phyloP scores from a whole-genome alignment of 2,797 vertebrate genomes.

The Alectoris magna region DNA sequence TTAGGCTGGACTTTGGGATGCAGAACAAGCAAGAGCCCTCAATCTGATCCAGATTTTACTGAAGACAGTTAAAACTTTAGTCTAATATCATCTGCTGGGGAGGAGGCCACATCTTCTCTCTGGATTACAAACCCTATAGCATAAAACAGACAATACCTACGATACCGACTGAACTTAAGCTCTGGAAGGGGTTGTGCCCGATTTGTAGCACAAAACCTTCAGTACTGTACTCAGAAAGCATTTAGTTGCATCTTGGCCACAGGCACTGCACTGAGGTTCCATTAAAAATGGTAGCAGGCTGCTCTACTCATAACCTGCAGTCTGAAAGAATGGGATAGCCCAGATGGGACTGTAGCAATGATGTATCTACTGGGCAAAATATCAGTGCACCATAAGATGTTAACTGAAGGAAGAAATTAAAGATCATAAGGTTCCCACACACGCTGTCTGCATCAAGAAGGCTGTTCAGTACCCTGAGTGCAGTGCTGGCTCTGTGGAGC shows the following conservation, averaged over 20 bases:
- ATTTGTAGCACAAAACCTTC: not conserved
- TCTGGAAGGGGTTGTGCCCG: not conserved
- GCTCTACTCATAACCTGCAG: not conserved
- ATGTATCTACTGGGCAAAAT: not conserved
- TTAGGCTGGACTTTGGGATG: not conserved
- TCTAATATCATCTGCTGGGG: not conserved
- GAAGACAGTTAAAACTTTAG: not conserved
- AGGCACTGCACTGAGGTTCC: not conserved
- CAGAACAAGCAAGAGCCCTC: not conserved
- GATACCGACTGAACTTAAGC: not conserved
- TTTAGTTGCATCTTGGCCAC: rapidly evolving
- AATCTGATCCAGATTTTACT: not conserved
- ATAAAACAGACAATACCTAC: not conserved
- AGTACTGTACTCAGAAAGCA: no score
- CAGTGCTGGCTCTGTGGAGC: not conserved
- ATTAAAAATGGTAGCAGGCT: not conserved
- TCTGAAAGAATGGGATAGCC: not conserved
- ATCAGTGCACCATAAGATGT: not conserved
- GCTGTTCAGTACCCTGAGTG: not conserved
- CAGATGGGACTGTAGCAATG: not conserved
- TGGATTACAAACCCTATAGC: not conserved
- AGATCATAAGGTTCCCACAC: not conserved
- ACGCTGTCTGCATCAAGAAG: rapidly evolving
- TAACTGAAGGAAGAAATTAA: not conserved
- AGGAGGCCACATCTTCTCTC: not conserved